These are phyloP conservation scores for Neopelma chrysocephalum DNA, from an alignment of 2,797 vertebrate genomes.

Conservation along the genomic window DNA sequence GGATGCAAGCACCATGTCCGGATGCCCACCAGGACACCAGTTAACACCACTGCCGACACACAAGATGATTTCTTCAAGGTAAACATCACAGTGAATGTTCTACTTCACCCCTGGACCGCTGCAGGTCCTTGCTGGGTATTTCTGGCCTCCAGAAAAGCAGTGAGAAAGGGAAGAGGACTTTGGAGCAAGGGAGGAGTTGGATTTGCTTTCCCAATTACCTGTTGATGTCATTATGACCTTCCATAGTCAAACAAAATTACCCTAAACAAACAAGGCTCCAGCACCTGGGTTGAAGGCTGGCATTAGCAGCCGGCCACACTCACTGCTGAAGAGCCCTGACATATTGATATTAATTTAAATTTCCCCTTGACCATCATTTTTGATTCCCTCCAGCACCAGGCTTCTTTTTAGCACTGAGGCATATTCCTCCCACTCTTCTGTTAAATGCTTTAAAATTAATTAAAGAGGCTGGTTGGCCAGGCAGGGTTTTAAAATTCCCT, in stretches of 20 bases:
- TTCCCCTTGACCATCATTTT: conserved; percentile 40
- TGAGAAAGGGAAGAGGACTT: background rate
- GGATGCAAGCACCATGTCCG: background rate
- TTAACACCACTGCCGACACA: background rate
- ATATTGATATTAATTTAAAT: conserved; percentile 1
- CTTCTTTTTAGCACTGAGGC: background rate
- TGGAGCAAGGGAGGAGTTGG: background rate
- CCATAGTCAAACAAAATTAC: background rate
- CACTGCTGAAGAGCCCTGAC: conserved; percentile 5
- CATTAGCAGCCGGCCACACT: background rate
- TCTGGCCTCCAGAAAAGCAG: background rate
- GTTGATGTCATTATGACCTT: conserved; percentile 2
- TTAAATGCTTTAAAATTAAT: conserved; percentile 50
- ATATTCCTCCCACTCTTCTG: conserved; percentile 20
- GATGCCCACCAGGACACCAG: rapidly evolving
- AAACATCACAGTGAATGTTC: rapidly evolving
- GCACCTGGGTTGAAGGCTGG: rapidly evolving
- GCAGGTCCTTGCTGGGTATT: background rate
- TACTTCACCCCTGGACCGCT: rapidly evolving
- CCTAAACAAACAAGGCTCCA: conserved; percentile 3
- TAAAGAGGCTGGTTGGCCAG: conserved; percentile 11
- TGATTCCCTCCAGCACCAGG: background rate
- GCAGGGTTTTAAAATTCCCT: background rate
- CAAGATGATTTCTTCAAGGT: background rate
- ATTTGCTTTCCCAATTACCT: conserved; percentile 9